Evolutionary conservation across 2,888 invertebrate genomes (phyloP), one percentile per base, ranked within the genome.

Genomic region (Metellina segmentata): DNA sequence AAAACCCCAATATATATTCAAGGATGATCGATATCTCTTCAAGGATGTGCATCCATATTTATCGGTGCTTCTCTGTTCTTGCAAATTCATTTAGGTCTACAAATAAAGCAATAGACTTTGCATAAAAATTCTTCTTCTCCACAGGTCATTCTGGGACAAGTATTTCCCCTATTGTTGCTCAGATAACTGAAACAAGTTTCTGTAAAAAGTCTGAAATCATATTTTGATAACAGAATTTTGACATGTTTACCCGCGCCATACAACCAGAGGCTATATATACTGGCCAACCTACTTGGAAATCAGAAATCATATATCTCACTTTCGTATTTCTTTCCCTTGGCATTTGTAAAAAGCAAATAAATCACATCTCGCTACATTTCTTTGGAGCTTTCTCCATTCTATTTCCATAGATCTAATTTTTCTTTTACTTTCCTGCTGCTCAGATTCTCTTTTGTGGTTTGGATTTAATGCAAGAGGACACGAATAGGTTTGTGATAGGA

Each of bases 361-460:
- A 61, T 61, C 61, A 61, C 9, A 11, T 61, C 9, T 61, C 61
- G 61, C 13, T 61, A 61, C 61, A 61, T 16, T 61, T 61, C 61
- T 61, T 16, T 61, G 61, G 61, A 61, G 61, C 61, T 11, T 61
- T 9, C n/a, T n/a, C 61, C 61, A 9, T 61, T 61, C 61, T 61
- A 61, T 61, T 61, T 61, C 61, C 61, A 61, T 61, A 61, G 61
- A 61, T 61, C 61, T 61, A 61, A 61, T 61, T 61, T 61, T 61
- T 61, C 61, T 61, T 61, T 34, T 61, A 16, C 9, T 34, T 34
- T 34, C 34, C 34, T 34, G 1, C 61, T 61, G 11, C 53, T 61
- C 61, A 13, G 61, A 61, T 1, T 6, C 61, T 61, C 61, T 61
- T 61, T 61, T 61, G 61, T 61, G 61, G 61, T 61, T 61, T 61